Percentiles rank a stretch among this genome's conserved stretches.
Evolutionary conservation across 1,140 invertebrate species (phyloP).

Genomic region (Akabosia matsudoensis): DNA sequence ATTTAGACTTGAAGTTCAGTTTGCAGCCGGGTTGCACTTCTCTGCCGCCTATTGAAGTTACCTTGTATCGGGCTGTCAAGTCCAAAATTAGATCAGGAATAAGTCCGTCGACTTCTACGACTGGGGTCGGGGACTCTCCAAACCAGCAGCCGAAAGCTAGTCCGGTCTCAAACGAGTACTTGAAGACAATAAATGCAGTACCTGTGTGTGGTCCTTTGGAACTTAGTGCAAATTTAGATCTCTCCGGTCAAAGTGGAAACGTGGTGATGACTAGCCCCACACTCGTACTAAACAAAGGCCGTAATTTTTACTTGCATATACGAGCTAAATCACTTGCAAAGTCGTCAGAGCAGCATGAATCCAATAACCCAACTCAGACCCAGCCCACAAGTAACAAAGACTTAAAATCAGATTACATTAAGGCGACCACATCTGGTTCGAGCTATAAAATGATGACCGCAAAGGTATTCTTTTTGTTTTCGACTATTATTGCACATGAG

Average conservation of each 20-base stretch:
- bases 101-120: background rate
- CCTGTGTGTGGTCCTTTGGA: conserved; percentile 83
- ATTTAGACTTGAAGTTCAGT: conserved; percentile 81
- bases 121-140: background rate
- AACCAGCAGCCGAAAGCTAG: conserved; percentile 58
- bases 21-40: conserved; percentile 67
- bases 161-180: conserved; percentile 80
- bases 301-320: conserved; percentile 78
- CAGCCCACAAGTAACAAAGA: background rate
- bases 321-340: conserved; percentile 61
- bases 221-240: conserved; percentile 72
- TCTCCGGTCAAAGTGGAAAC: conserved; percentile 76
- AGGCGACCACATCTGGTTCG: background rate
- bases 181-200: conserved; percentile 80
- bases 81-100: background rate
- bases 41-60: conserved; percentile 68
- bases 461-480: no score
- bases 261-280: conserved; percentile 82
- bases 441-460: background rate
- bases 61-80: conserved; percentile 54
- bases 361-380: background rate
- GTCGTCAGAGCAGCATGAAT: conserved; percentile 7
- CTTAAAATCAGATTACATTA: background rate
- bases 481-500: no score
- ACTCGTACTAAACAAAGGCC: conserved; percentile 70